Base-by-base conservation (phyloP, 2,113 vertebrate species). In the Physeter macrocephalus region DNA sequence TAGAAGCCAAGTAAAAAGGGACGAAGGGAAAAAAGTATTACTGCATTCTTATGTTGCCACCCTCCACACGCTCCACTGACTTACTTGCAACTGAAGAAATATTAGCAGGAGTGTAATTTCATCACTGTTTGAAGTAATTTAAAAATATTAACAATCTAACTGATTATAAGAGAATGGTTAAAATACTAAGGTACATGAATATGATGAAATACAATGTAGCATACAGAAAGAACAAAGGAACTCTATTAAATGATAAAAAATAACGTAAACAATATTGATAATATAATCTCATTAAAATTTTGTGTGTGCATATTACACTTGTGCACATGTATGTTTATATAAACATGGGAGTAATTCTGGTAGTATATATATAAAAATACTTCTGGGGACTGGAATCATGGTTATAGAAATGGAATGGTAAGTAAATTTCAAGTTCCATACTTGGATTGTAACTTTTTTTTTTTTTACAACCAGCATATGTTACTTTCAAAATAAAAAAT, bases 401-500 rank as follows among this genome's bases (percentile, higher is more conserved):
- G 39, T 43, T 67, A 66, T 5, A 61, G 36, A 41, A n/a, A 95
- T 36, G 21, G 36, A 83, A 54, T 52, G 21, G 21, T n/a, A 49
- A 95, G 29, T 88, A 93, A 52, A 90, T 59, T 61, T 77, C 57
- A 71, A 95, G 25, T 61, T 85, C 71, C 74, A 8, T 31, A 52
- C 39, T 59, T 77, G 43, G n/a, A 82, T 27, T 83, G 27, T 54
- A 57, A 87, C 39, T 59, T 81, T 61, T 80, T 78, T 52, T 52
- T 64, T 92, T 84, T 91, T 95, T 94, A 87, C 31, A 88, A 67
- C 31, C 39, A 88, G 66, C 62, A 81, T 74, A 59, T 89, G 78
- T 89, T 75, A 75, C 62, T 88, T 91, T 94, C n/a, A 95, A 94
- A 94, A 88, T 81, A 81, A 95, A 93, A 91, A 92, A 85, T 75